Percentiles rank a stretch among this genome's conserved stretches.
These are phyloP conservation scores for Austrolebias charrua DNA, from an alignment of 2,797 vertebrate genomes.

Conservation along the genomic window DNA sequence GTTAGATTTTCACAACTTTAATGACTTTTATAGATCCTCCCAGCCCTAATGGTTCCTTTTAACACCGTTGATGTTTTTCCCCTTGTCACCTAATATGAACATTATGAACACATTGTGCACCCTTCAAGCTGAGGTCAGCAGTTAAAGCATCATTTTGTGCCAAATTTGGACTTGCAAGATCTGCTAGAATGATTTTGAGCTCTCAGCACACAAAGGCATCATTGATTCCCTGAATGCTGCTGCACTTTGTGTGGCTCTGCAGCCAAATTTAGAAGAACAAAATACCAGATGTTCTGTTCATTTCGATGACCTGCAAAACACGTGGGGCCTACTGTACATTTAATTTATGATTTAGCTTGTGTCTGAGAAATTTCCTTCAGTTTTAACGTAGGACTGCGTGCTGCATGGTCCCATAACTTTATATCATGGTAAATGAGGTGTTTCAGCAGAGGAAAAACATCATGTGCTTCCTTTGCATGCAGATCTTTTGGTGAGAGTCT, in stretches of 20 bases:
- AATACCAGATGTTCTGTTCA: conserved; percentile 30
- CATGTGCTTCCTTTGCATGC: conserved; percentile 34
- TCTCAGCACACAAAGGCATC: conserved; percentile 66
- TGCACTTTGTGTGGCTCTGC: conserved; percentile 31
- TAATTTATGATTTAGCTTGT: conserved; percentile 9
- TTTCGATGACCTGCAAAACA: conserved; percentile 10
- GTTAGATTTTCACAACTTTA: no score
- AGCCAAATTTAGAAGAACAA: conserved; percentile 17
- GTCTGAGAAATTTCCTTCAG: conserved; percentile 8
- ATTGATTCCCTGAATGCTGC: conserved; percentile 63
- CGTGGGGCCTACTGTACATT: not conserved
- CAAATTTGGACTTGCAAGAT: conserved; percentile 47
- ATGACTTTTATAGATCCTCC: no score
- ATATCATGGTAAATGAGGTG: conserved; percentile 8
- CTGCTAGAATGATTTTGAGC: conserved; percentile 70
- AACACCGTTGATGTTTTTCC: not conserved
- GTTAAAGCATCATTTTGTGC: conserved; percentile 28
- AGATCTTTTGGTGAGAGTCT: conserved; percentile 31
- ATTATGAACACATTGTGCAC: conserved; percentile 4
- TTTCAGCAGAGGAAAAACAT: conserved; percentile 26
- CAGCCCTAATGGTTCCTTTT: not conserved
- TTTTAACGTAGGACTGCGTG: not conserved
- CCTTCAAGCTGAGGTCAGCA: conserved; percentile 24
- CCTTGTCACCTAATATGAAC: conserved; percentile 12
- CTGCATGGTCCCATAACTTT: conserved; percentile 21